phyloP scores from a whole-genome alignment of 2,113 vertebrate species.

The Erythrolamprus reginae region DNA sequence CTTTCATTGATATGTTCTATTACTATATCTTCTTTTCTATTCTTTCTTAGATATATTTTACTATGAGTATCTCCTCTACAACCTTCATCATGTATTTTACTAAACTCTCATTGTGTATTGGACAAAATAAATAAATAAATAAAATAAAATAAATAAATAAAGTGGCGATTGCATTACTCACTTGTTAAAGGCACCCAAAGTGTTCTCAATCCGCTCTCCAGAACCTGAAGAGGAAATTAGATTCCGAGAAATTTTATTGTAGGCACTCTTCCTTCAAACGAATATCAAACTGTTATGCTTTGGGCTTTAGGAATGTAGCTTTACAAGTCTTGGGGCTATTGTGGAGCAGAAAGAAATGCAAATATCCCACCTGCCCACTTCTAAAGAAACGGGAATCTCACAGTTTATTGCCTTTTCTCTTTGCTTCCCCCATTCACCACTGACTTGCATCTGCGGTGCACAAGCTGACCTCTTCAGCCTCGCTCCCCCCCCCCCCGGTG shows the following conservation, averaged over 20 bases:
- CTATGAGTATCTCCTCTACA: too few species aligned
- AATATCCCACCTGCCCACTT: not conserved
- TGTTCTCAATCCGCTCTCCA: constrained; percentile 81
- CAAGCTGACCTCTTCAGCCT: not conserved
- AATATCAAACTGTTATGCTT: not conserved
- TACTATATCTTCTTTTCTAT: too few species aligned
- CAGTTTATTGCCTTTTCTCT: not conserved
- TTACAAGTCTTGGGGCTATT: not conserved
- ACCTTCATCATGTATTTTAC: too few species aligned
- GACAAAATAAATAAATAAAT: too few species aligned
- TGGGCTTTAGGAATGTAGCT: not conserved
- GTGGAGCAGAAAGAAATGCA: not conserved
- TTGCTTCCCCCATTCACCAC: not conserved
- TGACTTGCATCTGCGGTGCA: not conserved
- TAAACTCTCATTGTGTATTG: too few species aligned
- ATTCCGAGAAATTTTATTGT: not conserved
- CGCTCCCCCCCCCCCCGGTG: not conserved
- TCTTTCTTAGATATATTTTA: too few species aligned
- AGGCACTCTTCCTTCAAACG: not conserved
- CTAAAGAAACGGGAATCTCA: not conserved
- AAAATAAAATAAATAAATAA: too few species aligned
- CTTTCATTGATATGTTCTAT: too few species aligned
- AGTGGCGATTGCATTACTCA: constrained; percentile 59
- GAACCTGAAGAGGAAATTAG: constrained; percentile 59
- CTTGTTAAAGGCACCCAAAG: constrained; percentile 82